Evolutionary conservation across 2,797 vertebrate genomes (phyloP).

Genomic region (Sorex maritimensis): DNA sequence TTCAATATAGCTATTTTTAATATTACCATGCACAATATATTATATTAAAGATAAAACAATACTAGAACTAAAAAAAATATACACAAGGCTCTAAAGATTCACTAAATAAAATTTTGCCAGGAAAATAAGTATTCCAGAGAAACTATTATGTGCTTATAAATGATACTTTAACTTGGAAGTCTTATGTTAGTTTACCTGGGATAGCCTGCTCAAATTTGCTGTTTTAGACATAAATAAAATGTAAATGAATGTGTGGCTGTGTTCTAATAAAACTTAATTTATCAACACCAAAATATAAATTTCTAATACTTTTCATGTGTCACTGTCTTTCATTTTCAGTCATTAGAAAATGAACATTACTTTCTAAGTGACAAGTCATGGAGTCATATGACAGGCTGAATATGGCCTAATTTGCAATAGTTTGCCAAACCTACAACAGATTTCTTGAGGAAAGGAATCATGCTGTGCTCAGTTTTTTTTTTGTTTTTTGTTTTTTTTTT

Average conservation of each 20-base stretch:
- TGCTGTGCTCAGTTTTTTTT: neutral
- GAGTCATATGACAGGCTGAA: neutral
- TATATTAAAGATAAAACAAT: conserved; percentile 59
- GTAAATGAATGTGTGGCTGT: conserved; percentile 8
- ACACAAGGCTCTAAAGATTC: neutral
- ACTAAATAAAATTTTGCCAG: conserved; percentile 31
- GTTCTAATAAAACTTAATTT: conserved; percentile 54
- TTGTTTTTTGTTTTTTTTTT: neutral
- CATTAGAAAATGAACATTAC: conserved; percentile 24
- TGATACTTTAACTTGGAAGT: conserved; percentile 58
- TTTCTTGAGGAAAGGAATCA: neutral
- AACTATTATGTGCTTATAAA: conserved; percentile 24
- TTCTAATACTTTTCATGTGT: conserved; percentile 49
- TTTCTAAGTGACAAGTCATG: neutral
- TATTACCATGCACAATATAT: conserved; percentile 20
- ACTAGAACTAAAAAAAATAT: conserved; percentile 61
- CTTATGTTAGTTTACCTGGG: neutral
- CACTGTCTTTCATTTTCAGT: conserved; percentile 39
- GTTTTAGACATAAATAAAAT: neutral
- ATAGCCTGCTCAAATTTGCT: conserved; percentile 2
- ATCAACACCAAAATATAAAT: conserved; percentile 30
- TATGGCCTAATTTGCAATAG: neutral
- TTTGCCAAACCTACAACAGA: neutral
- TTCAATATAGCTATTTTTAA: conserved; percentile 41
- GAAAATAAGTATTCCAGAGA: conserved; percentile 44